A percentile compares a stretch with the other conserved stretches of the same genome.
These are phyloP conservation scores for Augiades crinisus DNA, from an alignment of 2,888 invertebrate genomes.

Conservation along the genomic window DNA sequence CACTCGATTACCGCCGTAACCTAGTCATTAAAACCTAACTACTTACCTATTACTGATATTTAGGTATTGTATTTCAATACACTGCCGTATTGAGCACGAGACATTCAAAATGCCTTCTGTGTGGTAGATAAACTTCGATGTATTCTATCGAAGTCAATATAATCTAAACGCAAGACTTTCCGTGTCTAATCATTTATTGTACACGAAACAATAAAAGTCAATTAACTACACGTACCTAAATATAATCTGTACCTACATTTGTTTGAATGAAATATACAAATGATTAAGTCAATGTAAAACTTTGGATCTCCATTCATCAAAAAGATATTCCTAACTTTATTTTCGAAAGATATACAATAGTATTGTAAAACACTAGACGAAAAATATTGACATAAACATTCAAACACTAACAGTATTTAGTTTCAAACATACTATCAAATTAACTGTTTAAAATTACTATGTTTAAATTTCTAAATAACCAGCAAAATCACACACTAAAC, in stretches of 20 bases:
- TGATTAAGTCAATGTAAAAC: not conserved
- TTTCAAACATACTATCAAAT: not conserved
- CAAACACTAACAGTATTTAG: not conserved
- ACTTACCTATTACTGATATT: slow-evolving; percentile 1
- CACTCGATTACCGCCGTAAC: slow-evolving; percentile 30
- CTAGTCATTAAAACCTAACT: slow-evolving; percentile 12
- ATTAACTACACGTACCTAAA: no score
- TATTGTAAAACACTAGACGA: not conserved
- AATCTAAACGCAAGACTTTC: slow-evolving; percentile 11
- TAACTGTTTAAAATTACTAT: no score
- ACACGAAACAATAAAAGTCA: not conserved
- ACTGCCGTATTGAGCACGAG: slow-evolving; percentile 6
- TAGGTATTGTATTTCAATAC: slow-evolving; percentile 12
- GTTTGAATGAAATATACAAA: not conserved
- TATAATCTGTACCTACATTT: not conserved
- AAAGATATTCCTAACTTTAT: not conserved
- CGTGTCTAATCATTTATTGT: not conserved
- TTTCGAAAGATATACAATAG: not conserved
- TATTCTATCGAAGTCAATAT: not conserved
- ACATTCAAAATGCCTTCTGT: slow-evolving; percentile 18
- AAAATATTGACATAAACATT: not conserved
- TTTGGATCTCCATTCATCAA: not conserved
- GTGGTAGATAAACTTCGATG: not conserved
- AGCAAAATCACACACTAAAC: not conserved
- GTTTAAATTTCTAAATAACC: not conserved